Conservation (phyloP, 1,140 invertebrate genomes). For the Meloidogyne exigua region DNA sequence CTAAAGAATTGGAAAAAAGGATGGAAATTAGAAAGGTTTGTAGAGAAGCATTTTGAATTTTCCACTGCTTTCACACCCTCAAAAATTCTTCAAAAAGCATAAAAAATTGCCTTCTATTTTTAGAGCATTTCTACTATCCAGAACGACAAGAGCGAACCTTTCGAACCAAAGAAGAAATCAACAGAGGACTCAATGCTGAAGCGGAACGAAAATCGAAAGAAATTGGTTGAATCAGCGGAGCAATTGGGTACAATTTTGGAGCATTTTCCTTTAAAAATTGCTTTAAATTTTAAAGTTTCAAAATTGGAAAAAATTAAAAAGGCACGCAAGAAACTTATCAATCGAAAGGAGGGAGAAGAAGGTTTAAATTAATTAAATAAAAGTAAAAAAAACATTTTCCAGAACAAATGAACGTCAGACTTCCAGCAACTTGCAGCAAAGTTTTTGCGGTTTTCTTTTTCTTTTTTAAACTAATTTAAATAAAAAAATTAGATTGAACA, state of each 20-base stretch:
- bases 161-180: not conserved
- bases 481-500: not conserved
- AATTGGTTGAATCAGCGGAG: not conserved
- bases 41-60: no score
- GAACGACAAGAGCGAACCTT: not conserved
- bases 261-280: not conserved
- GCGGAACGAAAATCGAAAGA: not conserved
- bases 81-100: not conserved
- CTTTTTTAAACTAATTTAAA: no score
- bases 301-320: not conserved
- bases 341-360: not conserved
- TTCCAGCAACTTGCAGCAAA: not conserved
- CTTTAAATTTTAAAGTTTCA: not conserved
- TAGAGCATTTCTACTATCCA: not conserved
- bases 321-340: not conserved
- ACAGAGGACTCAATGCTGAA: not conserved
- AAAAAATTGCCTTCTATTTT: not conserved
- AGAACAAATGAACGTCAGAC: not conserved
- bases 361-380: not conserved
- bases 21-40: slow-evolving; percentile 1
- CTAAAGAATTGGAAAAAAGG: not conserved
- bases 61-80: no score
- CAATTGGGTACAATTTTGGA: not conserved
- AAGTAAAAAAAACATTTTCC: not conserved
- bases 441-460: not conserved